phyloP scores from a whole-genome alignment of 2,113 vertebrate genomes.

The Brevimyrus niger region DNA sequence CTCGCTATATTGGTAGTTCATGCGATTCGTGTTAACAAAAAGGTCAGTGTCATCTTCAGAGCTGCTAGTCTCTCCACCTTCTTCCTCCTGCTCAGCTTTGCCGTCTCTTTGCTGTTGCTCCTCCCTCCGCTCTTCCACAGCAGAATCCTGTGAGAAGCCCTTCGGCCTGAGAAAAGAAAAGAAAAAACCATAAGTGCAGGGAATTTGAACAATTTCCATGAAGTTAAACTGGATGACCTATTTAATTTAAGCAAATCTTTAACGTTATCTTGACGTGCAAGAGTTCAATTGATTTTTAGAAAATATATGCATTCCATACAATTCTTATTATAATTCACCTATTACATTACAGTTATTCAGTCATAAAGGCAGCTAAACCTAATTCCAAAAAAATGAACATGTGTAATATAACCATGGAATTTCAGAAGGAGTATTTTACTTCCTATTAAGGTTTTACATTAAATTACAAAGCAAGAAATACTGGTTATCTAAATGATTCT shows the following conservation, averaged over 20 bases:
- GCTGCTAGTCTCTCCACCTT: slow-evolving; percentile 40
- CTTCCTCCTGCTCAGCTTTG: slow-evolving; percentile 24
- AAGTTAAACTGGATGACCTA: not conserved
- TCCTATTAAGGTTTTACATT: not conserved
- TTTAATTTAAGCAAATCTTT: not conserved
- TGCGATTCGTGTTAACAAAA: slow-evolving; percentile 82
- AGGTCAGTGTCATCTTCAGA: slow-evolving; percentile 73
- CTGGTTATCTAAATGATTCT: not conserved
- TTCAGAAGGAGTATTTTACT: not conserved
- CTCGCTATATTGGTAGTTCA: slow-evolving; percentile 67
- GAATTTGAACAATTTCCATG: not conserved
- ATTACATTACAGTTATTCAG: not conserved
- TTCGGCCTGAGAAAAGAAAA: slow-evolving; percentile 45
- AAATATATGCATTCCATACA: not conserved
- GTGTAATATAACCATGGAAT: not conserved
- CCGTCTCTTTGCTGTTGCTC: slow-evolving; percentile 21
- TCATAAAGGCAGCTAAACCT: not conserved
- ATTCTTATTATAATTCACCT: not conserved
- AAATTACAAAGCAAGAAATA: not conserved
- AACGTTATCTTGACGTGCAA: not conserved
- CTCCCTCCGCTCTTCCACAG: slow-evolving; percentile 25
- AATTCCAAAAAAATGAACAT: not conserved
- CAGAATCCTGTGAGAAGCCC: slow-evolving; percentile 38
- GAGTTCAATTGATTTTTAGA: not conserved
- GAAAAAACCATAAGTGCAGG: not conserved